A percentile compares a stretch with the other conserved stretches of the same genome.
These are phyloP conservation scores for Dusona sp. DNA, from an alignment of 2,888 invertebrate genomes.

Conservation along the genomic window DNA sequence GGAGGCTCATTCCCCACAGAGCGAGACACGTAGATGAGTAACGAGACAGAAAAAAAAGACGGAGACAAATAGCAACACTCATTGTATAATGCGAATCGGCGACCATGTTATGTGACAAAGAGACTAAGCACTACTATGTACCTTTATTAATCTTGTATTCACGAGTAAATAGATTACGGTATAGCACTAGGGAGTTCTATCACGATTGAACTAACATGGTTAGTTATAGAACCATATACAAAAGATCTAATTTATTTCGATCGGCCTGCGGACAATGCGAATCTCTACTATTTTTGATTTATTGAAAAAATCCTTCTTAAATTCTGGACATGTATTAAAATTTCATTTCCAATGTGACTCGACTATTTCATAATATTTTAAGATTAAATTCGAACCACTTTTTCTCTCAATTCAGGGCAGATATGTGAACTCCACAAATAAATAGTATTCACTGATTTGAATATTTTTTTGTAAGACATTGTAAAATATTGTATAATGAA, in stretches of 20 bases:
- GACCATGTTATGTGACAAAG: conserved; percentile 56
- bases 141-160: conserved; percentile 68
- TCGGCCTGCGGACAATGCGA: neutral
- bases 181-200: neutral
- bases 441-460: neutral
- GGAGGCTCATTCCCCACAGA: conserved; percentile 45
- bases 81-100: conserved; percentile 64
- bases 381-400: neutral
- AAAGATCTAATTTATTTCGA: neutral
- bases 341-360: neutral
- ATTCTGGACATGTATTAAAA: neutral
- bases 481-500: neutral
- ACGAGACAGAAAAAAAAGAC: conserved; percentile 32
- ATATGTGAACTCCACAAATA: neutral
- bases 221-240: neutral
- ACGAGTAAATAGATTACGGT: conserved; percentile 54
- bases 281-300: neutral
- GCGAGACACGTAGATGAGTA: conserved; percentile 46
- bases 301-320: neutral
- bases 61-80: conserved; percentile 26
- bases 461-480: too few species aligned
- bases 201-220: neutral
- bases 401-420: neutral
- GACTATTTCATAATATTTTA: neutral
- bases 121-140: conserved; percentile 48